Percentiles rank a stretch among this genome's conserved stretches.
These are phyloP conservation scores for Dendrolimus pini DNA, from an alignment of 2,888 invertebrate genomes.

Conservation along the genomic window DNA sequence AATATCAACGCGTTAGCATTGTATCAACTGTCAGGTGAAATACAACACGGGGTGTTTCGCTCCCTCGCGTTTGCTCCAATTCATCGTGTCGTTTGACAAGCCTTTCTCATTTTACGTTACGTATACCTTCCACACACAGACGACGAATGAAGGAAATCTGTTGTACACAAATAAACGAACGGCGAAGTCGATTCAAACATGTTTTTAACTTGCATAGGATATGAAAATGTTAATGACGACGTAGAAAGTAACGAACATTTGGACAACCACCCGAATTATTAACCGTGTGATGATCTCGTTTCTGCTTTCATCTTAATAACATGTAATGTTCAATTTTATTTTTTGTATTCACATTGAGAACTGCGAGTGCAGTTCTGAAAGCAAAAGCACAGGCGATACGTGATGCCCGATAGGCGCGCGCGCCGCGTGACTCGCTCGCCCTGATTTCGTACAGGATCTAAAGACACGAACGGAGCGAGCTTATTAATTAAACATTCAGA, in stretches of 20 bases:
- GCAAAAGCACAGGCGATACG: conserved; percentile 26
- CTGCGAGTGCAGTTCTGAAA: conserved; percentile 8
- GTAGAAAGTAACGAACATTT: conserved; percentile 29
- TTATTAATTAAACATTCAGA: conserved; percentile 58
- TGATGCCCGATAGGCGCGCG: conserved; percentile 47
- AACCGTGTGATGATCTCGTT: conserved; percentile 26
- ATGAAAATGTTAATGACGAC: conserved; percentile 19
- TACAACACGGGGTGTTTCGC: conserved; percentile 59
- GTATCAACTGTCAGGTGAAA: conserved; percentile 68
- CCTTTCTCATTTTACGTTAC: conserved; percentile 67
- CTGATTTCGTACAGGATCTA: conserved; percentile 65
- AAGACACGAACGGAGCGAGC: conserved; percentile 41
- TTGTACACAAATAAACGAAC: conserved; percentile 14
- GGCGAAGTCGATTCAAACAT: conserved; percentile 9
- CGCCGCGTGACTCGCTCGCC: conserved; percentile 68
- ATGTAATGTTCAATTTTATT: conserved; percentile 19
- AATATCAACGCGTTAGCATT: conserved; percentile 47
- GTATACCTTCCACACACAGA: conserved; percentile 24
- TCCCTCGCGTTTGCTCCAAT: conserved; percentile 63
- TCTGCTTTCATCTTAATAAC: conserved; percentile 26
- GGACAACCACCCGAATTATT: conserved; percentile 25
- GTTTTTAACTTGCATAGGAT: conserved; percentile 10
- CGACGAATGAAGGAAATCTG: conserved; percentile 22
- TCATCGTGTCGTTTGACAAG: conserved; percentile 67
- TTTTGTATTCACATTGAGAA: conserved; percentile 11